Conservation (phyloP, 2,797 vertebrate genomes). For the Sphenodon punctatus region DNA sequence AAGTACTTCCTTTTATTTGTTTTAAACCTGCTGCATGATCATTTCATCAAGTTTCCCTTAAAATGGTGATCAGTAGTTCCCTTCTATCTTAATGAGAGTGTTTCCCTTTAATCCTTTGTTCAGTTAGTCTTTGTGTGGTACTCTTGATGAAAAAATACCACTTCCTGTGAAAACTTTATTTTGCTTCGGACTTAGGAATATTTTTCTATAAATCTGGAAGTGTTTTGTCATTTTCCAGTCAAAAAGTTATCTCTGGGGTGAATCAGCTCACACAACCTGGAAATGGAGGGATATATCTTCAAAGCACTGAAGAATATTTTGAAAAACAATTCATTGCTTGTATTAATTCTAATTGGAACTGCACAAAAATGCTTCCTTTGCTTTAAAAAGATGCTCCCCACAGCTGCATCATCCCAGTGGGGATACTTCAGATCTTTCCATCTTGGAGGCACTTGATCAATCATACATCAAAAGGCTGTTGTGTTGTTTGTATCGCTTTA, state of each 20-base stretch:
- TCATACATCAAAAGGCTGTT: background rate
- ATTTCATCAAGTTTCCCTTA: too few relatives aligned
- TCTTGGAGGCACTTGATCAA: background rate
- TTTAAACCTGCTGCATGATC: too few relatives aligned
- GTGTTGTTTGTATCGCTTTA: background rate
- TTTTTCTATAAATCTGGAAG: background rate
- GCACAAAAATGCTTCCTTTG: background rate
- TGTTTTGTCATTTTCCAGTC: background rate
- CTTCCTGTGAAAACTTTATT: background rate
- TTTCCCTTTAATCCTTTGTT: background rate
- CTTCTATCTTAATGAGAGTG: background rate
- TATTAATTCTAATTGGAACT: background rate
- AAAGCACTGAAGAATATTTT: background rate
- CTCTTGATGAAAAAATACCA: background rate
- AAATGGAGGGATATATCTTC: background rate
- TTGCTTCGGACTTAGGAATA: background rate
- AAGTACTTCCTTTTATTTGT: too few relatives aligned
- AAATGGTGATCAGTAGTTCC: too few relatives aligned
- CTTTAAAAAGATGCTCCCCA: background rate
- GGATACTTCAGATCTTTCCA: background rate
- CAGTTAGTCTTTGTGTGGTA: background rate
- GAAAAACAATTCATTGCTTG: background rate
- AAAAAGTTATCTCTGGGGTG: slow-evolving; percentile 14
- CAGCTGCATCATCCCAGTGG: background rate
- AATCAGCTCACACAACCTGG: background rate